These are phyloP conservation scores for Grammomys dolichurus DNA, from an alignment of 2,113 vertebrate genomes.

Conservation along the genomic window DNA sequence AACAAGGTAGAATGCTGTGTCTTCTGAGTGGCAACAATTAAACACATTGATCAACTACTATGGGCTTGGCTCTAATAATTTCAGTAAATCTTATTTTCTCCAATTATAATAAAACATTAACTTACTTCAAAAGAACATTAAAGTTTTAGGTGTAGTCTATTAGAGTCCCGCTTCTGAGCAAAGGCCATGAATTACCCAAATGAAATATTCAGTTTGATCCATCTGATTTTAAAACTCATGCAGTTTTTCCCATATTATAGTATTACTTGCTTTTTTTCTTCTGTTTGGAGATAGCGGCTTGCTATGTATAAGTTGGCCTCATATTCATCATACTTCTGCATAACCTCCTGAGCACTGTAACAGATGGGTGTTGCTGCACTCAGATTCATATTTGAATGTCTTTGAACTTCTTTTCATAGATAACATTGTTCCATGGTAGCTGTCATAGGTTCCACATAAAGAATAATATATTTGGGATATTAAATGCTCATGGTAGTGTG, in stretches of 20 bases:
- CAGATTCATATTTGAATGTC: neutral
- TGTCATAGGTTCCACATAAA: neutral
- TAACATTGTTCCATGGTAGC: neutral
- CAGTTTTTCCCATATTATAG: neutral
- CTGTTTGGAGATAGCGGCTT: neutral
- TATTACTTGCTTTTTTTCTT: neutral
- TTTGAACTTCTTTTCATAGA: neutral
- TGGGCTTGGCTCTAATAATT: neutral
- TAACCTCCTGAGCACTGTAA: neutral
- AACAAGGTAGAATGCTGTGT: neutral
- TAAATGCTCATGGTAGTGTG: neutral
- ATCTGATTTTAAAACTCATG: neutral
- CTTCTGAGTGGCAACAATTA: neutral
- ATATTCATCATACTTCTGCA: neutral
- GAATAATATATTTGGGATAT: neutral
- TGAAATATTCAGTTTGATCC: neutral
- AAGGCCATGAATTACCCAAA: neutral
- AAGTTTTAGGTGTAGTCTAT: neutral
- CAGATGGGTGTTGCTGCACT: neutral
- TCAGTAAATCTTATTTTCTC: neutral
- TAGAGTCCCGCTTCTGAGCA: neutral
- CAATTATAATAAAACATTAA: conserved; percentile 13
- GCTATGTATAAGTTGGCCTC: neutral
- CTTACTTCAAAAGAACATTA: neutral
- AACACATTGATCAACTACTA: neutral